Base-by-base conservation (phyloP, 2,113 vertebrate genomes). In the Actenoides lindsayi region DNA sequence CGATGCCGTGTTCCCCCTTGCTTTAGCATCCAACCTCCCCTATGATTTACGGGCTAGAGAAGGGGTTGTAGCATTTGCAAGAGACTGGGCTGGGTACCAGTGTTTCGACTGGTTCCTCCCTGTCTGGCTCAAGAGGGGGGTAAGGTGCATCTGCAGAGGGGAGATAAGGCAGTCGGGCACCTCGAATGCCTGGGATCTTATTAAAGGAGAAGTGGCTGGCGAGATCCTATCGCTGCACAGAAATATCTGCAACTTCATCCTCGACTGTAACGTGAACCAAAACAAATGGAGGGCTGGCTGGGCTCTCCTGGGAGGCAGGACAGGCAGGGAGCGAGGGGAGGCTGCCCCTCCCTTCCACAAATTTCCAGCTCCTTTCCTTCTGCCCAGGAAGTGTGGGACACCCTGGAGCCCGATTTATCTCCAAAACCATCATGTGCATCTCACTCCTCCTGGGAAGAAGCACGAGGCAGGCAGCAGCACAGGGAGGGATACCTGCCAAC, bases 101-200 rank as follows among this genome's bases (percentile, higher is more conserved):
- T 0, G 0, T 75, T 91, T 50, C 2, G 1, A 75, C 50, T 39
- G 39, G 46, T 46, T 71, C 37, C 51, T 81, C 44, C 42, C 39
- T 16, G 54, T 7, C 78, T 64, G 68, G 86, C 12, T 6, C 28
- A 59, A 77, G 21, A 87, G 75, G n/a, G 9, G 54, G 41, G 41
- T 17, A 53, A 42, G 1, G 3, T 6, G 10, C 56, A 79, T 69
- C 85, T 96, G 96, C 92, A 74, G 78, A 35, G 75, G n/a, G 81
- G 87, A 97, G 97, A 97, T 96, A 95, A 96, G 92, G 78, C 59
- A 64, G 85, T 77, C 9, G 15, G 16, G 63, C 59, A 62, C 63
- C 69, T 67, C 31, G 1, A 42, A 24, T 2, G 19, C 64, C 87
- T 9, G 33, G 89, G 67, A 79, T 91, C 86, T 83, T 56, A 64